Evolutionary conservation across 1,140 invertebrate genomes (phyloP).

Genomic region (Heliconius hermathena): DNA sequence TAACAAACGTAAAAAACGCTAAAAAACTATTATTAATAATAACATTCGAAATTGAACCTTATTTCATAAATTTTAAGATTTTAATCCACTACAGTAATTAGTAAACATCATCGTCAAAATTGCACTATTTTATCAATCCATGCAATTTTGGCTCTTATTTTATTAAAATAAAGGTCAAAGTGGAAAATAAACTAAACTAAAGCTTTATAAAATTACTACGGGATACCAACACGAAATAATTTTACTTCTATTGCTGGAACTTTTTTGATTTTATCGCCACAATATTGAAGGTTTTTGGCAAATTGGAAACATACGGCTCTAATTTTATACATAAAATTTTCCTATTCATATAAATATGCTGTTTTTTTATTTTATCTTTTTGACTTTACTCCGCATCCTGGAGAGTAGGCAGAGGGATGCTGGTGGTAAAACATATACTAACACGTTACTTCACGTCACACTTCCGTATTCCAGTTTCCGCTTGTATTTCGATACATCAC

Average conservation of each 20-base stretch:
- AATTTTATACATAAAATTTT: not conserved
- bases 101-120: not conserved
- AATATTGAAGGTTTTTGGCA: slow-evolving; percentile 31
- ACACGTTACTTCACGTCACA: too few relatives aligned
- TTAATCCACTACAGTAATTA: not conserved
- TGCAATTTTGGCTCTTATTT: not conserved
- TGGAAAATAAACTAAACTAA: not conserved
- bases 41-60: not conserved
- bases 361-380: too few relatives aligned
- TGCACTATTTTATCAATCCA: not conserved
- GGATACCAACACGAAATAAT: slow-evolving; percentile 26
- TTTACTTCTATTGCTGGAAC: slow-evolving; percentile 28
- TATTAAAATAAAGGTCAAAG: not conserved
- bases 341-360: not conserved
- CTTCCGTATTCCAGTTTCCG: too few relatives aligned
- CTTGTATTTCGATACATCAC: too few relatives aligned
- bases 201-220: slow-evolving; percentile 18
- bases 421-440: too few relatives aligned
- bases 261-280: slow-evolving; percentile 39
- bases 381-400: too few relatives aligned
- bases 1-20: slow-evolving; percentile 8
- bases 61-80: not conserved
- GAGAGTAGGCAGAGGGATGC: too few relatives aligned
- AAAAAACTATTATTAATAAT: slow-evolving; percentile 27
- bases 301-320: slow-evolving; percentile 24